These are phyloP conservation scores for Echinometra lucunter DNA, from an alignment of 53 echinoderm and acorn worm species.

Conservation along the genomic window DNA sequence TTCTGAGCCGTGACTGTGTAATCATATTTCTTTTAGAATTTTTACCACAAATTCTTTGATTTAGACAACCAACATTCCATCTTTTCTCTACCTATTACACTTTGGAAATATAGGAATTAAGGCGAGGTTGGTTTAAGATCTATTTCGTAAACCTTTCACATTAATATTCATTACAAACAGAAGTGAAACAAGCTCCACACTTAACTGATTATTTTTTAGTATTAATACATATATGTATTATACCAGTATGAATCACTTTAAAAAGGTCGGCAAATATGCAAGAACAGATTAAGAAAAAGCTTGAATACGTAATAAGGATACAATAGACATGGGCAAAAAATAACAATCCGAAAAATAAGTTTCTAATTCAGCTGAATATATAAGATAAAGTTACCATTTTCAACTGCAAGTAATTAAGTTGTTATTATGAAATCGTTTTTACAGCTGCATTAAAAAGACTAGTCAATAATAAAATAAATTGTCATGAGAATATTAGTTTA, in stretches of 20 bases:
- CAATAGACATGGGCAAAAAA: neutral
- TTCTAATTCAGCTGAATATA: slow-evolving; percentile 10
- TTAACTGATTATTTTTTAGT: neutral
- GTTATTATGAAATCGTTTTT: neutral
- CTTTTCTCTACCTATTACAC: neutral
- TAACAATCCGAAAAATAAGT: neutral
- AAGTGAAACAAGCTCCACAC: neutral
- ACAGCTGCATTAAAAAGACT: neutral
- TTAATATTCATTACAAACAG: neutral
- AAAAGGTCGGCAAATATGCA: neutral
- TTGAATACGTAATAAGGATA: neutral
- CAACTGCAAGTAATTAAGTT: neutral
- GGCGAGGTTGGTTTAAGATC: neutral
- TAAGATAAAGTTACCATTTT: neutral
- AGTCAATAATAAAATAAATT: neutral
- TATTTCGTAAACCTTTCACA: neutral
- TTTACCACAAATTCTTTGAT: neutral
- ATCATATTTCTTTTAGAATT: neutral
- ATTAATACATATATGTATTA: neutral
- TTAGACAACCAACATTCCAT: neutral
- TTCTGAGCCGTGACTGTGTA: neutral
- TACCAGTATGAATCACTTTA: neutral
- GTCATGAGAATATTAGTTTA: neutral
- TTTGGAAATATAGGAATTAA: neutral
- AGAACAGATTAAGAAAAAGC: neutral